Evolutionary conservation across 2,113 vertebrate genomes (phyloP).

Genomic region (Nothocercus nigrocapillus): DNA sequence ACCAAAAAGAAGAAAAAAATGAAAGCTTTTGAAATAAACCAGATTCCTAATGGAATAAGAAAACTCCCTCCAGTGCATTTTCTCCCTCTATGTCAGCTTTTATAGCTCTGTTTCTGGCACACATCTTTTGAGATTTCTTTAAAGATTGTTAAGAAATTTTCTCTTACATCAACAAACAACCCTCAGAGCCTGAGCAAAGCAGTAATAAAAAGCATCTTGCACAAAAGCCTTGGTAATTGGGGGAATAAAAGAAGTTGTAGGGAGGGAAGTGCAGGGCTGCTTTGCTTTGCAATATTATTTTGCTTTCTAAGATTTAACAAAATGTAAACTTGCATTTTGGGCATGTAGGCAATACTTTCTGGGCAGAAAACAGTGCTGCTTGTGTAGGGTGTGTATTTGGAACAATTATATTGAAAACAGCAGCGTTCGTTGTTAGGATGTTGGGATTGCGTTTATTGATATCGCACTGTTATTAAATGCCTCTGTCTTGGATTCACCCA

Average conservation of each 20-base stretch:
- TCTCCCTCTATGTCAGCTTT: constrained; percentile 55
- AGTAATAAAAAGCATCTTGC: constrained; percentile 69
- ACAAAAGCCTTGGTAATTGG: constrained; percentile 44
- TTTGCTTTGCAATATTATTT: constrained; percentile 11
- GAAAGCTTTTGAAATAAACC: constrained; percentile 48
- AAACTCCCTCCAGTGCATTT: constrained; percentile 35
- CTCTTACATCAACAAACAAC: constrained; percentile 64
- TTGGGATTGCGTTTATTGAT: background rate
- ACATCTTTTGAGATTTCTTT: constrained; percentile 33
- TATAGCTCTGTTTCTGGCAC: constrained; percentile 34
- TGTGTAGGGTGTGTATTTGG: background rate
- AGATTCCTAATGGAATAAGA: constrained; percentile 45
- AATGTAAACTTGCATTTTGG: constrained; percentile 51
- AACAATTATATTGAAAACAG: background rate
- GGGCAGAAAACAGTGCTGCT: constrained; percentile 18
- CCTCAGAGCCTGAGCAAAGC: constrained; percentile 30
- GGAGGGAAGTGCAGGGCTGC: background rate
- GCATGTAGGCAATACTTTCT: constrained; percentile 46
- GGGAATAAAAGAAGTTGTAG: background rate
- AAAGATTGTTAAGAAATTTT: constrained; percentile 66
- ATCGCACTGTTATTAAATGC: background rate
- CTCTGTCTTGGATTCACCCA: background rate
- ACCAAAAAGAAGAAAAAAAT: background rate
- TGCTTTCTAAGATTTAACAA: constrained; percentile 38
- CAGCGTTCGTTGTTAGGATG: background rate